A percentile compares a stretch with the other conserved stretches of the same genome.
phyloP scores from a whole-genome alignment of 2,113 vertebrate species.

The Phalacrocorax aristotelis region DNA sequence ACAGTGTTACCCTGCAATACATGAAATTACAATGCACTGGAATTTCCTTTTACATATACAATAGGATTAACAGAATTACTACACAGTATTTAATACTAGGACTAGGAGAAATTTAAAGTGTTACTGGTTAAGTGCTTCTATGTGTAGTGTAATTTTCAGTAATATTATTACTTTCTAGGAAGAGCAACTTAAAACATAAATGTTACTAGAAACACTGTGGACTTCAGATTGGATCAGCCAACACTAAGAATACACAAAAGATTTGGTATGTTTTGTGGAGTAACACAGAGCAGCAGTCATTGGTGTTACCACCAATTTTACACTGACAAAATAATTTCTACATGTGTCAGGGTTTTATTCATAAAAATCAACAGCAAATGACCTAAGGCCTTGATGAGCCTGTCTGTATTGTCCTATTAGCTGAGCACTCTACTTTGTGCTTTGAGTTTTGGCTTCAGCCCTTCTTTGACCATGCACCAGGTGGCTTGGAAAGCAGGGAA shows the following conservation, averaged over 20 bases:
- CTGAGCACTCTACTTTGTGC: neutral
- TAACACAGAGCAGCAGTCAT: neutral
- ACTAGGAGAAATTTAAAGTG: neutral
- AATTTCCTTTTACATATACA: neutral
- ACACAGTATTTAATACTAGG: neutral
- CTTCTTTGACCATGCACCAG: neutral
- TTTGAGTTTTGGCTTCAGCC: neutral
- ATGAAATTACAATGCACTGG: neutral
- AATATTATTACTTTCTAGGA: neutral
- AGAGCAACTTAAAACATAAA: neutral
- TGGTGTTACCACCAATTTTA: neutral
- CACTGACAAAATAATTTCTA: neutral
- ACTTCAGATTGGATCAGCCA: neutral
- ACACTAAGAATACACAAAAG: neutral
- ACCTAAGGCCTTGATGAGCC: neutral
- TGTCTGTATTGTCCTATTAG: neutral
- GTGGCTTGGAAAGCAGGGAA: neutral
- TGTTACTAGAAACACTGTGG: neutral
- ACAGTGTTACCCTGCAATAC: neutral
- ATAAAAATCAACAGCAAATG: neutral
- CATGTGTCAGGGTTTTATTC: neutral
- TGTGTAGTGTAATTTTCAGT: neutral
- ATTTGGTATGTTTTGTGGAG: neutral
- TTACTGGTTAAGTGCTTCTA: neutral
- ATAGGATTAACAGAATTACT: neutral